Evolutionary conservation across 2,888 invertebrate species (phyloP), one percentile per base, ranked within the genome.

Genomic region (Keiferia lycopersicella): DNA sequence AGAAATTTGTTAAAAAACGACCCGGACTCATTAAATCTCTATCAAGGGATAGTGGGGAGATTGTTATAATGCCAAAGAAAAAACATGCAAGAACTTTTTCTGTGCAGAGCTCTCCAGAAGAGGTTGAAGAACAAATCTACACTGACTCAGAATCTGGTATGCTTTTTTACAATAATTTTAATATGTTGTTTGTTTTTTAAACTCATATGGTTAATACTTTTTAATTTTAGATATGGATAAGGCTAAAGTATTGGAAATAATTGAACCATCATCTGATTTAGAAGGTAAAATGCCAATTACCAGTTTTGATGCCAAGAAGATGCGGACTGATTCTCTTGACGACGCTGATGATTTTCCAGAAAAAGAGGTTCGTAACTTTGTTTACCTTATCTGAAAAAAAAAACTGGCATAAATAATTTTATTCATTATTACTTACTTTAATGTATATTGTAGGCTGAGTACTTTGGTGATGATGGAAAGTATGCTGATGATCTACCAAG

Each of bases 301-400:
- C 20, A 89, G 88, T 79, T 92, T 91, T 74, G 92, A 92, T 69
- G 69, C 91, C 0, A 84, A 81, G 61, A 92, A 92, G 79, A 75
- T 92, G 30, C 82, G 91, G 53, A 92, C 92, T 0, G 92, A 92
- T 72, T 92, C 92, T 1, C 80, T 92, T 2, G 92, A 92, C 68
- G 92, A 92, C 64, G 92, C 92, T 34, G 92, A 92, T 70, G 92
- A 92, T 70, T 91, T 92, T 63, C 91, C 92, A 10, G 92, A 92
- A 74, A 92, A 88, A 81, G 92, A 92, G 80, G 92, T 91, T 78
- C 3, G 50, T 60, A n/a, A 7, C 16, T 11, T 34, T 18, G n/a
- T 30, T 34, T 34, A 34, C 8, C 34, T 8, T 34, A 8, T 34
- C 10, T 34, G 4, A 34, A 26, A 8, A 34, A 8, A 34, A 34